Percentiles rank a stretch among this genome's conserved stretches.
Evolutionary conservation across 2,113 vertebrate species (phyloP).

Genomic region (Corapipo altera): DNA sequence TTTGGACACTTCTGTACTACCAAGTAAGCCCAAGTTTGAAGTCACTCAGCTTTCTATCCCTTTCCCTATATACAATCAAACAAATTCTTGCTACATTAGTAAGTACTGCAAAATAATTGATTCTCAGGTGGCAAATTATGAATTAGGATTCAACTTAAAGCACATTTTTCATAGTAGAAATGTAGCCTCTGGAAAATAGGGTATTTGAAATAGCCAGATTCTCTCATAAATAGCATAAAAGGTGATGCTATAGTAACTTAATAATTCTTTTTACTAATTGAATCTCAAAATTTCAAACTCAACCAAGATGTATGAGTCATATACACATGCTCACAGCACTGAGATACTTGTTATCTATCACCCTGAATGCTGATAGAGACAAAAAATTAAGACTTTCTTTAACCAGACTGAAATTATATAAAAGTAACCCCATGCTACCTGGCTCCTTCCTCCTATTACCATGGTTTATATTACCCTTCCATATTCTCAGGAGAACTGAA

Average conservation of each 20-base stretch:
- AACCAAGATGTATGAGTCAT: not conserved
- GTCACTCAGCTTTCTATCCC: not conserved
- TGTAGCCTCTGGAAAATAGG: not conserved
- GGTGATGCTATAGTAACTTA: not conserved
- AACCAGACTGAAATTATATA: not conserved
- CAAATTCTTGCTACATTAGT: not conserved
- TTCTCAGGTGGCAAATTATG: not conserved
- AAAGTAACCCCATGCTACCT: not conserved
- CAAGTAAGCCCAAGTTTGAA: not conserved
- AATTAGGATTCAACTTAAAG: not conserved
- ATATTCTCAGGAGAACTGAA: slow-evolving; percentile 31
- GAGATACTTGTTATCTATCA: not conserved
- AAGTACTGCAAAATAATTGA: not conserved
- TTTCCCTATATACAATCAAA: not conserved
- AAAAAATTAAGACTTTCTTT: slow-evolving; percentile 20
- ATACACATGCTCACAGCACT: not conserved
- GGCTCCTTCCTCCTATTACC: slow-evolving; percentile 28
- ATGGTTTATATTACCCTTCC: slow-evolving; percentile 6
- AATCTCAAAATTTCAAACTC: not conserved
- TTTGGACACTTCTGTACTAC: not conserved
- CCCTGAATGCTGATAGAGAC: not conserved
- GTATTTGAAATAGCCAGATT: not conserved
- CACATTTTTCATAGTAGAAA: not conserved
- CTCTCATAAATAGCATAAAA: not conserved
- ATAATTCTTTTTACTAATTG: not conserved